Conservation (phyloP, 2,888 invertebrate species). For the Glomeris marginata region DNA sequence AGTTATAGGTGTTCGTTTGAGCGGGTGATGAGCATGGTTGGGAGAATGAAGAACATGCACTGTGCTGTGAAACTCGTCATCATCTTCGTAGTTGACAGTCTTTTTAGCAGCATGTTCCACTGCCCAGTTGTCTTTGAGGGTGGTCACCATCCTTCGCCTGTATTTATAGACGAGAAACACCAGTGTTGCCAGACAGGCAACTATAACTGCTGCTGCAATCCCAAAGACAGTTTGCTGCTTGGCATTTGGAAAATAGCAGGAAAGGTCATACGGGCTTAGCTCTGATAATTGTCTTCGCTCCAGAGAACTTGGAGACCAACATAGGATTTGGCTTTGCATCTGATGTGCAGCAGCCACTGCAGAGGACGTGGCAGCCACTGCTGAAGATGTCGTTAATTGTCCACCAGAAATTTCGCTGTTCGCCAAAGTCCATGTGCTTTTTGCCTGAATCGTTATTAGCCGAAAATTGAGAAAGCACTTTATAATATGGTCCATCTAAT, state of each 20-base stretch:
- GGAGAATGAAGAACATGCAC: too few species aligned
- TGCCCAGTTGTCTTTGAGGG: slow-evolving; percentile 16
- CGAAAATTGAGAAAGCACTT: too few species aligned
- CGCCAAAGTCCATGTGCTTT: too few species aligned
- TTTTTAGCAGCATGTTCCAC: slow-evolving; percentile 14
- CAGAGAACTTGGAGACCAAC: slow-evolving; percentile 5
- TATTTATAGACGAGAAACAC: slow-evolving; percentile 14
- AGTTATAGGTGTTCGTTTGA: too few species aligned
- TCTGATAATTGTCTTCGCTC: slow-evolving; percentile 10
- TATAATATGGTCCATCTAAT: too few species aligned
- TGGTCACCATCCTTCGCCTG: slow-evolving; percentile 12
- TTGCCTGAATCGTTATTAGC: too few species aligned
- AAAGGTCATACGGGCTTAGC: slow-evolving; percentile 10
- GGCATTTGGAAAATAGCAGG: slow-evolving; percentile 13
- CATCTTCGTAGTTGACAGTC: slow-evolving; percentile 13
- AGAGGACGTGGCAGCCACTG: too few species aligned
- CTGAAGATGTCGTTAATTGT: too few species aligned
- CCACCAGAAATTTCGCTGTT: too few species aligned
- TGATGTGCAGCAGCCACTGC: too few species aligned
- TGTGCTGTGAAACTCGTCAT: slow-evolving; percentile 13
- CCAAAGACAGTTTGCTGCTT: slow-evolving; percentile 13
- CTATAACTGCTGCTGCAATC: slow-evolving; percentile 9
- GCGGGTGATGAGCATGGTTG: too few species aligned
- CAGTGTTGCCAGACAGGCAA: slow-evolving; percentile 12
- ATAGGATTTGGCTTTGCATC: not conserved